Percentiles rank a stretch among this genome's conserved stretches.
Conservation (phyloP, 2,888 invertebrate species). For the Sarcophaga rosellei region DNA sequence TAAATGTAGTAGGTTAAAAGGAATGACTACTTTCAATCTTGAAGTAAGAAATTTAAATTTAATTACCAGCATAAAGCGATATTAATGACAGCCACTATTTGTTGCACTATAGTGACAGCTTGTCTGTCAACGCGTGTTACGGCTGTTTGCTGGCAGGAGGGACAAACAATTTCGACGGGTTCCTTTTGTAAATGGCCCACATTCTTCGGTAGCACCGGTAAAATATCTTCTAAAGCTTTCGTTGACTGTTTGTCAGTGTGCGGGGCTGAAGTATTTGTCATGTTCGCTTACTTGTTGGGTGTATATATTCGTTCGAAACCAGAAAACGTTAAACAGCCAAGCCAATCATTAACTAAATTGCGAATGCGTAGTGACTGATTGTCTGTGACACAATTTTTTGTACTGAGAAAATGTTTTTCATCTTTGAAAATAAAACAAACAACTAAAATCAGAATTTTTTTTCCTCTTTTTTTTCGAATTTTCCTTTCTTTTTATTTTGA, state of each 20-base stretch:
- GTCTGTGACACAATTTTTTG: slow-evolving; percentile 59
- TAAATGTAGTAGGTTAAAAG: slow-evolving; percentile 51
- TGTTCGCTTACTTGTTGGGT: neutral
- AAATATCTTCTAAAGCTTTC: slow-evolving; percentile 64
- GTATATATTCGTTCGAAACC: neutral
- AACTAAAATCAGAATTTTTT: neutral
- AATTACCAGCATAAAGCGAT: slow-evolving; percentile 76
- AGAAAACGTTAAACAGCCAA: neutral
- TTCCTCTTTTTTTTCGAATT: neutral
- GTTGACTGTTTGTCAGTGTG: slow-evolving; percentile 11
- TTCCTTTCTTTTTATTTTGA: neutral
- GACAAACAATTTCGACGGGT: slow-evolving; percentile 75
- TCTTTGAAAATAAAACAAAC: slow-evolving; percentile 31
- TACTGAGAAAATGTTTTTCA: slow-evolving; percentile 31
- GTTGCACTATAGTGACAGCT: slow-evolving; percentile 74
- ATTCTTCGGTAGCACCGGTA: slow-evolving; percentile 73
- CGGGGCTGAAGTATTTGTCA: slow-evolving; percentile 36
- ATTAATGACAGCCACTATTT: slow-evolving; percentile 73
- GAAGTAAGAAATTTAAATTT: slow-evolving; percentile 1
- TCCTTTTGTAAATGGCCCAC: slow-evolving; percentile 74
- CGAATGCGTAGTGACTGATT: slow-evolving; percentile 48
- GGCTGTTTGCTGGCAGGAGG: slow-evolving; percentile 73
- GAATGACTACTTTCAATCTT: slow-evolving; percentile 4
- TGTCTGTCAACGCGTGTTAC: slow-evolving; percentile 72
- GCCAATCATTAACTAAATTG: slow-evolving; percentile 18